These are phyloP conservation scores for Papio anubis DNA, from an alignment of 2,113 vertebrate species.

Conservation along the genomic window DNA sequence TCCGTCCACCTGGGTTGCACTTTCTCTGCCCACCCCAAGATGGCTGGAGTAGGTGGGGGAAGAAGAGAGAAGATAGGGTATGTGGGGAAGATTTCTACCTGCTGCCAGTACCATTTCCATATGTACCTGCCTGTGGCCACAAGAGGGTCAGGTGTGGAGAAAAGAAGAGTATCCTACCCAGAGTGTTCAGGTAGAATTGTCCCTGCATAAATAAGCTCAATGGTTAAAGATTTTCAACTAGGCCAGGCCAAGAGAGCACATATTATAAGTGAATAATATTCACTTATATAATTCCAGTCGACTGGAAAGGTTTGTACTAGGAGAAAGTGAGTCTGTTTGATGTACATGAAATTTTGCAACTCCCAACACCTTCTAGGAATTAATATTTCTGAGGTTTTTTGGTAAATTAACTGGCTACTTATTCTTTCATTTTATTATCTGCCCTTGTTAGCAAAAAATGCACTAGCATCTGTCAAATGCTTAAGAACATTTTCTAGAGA, in stretches of 20 bases:
- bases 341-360: neutral
- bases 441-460: neutral
- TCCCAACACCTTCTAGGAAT: neutral
- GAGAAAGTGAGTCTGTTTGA: neutral
- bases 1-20: neutral
- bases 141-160: no score
- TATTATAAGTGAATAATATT: no score
- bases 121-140: neutral
- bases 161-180: neutral
- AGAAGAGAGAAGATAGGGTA: accelerated
- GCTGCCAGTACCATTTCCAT: neutral
- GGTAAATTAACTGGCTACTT: constrained; percentile 28
- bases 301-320: no score
- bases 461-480: neutral
- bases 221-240: neutral
- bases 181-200: neutral
- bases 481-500: neutral
- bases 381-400: neutral
- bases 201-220: neutral
- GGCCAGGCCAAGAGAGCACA: accelerated
- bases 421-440: neutral
- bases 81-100: neutral
- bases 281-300: neutral
- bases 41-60: neutral
- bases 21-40: neutral